phyloP scores from a whole-genome alignment of 2,113 vertebrate species.

The Rallus limicola region DNA sequence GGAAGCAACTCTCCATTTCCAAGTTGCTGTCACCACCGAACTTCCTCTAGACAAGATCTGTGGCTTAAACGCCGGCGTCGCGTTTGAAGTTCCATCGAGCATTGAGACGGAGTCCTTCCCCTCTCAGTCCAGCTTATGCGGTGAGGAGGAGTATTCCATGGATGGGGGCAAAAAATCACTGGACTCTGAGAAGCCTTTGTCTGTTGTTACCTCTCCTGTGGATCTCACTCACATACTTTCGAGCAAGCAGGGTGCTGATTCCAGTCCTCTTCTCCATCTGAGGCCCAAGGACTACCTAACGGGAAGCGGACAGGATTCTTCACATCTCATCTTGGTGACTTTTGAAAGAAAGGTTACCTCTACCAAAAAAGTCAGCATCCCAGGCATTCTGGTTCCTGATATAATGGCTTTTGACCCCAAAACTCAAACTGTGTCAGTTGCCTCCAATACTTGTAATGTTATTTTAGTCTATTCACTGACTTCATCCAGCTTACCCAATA shows the following conservation, averaged over 20 bases:
- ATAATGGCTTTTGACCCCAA: conserved; percentile 86
- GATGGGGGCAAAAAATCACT: conserved; percentile 72
- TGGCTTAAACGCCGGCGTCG: conserved; percentile 82
- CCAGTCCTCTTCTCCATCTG: conserved; percentile 84
- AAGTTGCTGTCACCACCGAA: conserved; percentile 89
- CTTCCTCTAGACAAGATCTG: conserved; percentile 93
- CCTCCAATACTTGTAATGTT: conserved; percentile 88
- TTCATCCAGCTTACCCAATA: conserved; percentile 83
- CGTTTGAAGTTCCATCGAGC: conserved; percentile 71
- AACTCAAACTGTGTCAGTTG: conserved; percentile 85
- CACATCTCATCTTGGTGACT: conserved; percentile 90
- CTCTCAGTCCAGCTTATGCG: conserved; percentile 52
- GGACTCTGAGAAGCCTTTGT: conserved; percentile 72
- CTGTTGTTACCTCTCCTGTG: conserved; percentile 68
- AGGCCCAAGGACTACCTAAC: conserved; percentile 84
- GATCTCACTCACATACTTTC: conserved; percentile 88
- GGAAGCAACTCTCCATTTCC: conserved; percentile 79
- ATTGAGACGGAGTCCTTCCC: conserved; percentile 43
- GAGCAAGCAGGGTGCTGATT: conserved; percentile 77
- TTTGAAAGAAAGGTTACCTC: conserved; percentile 88
- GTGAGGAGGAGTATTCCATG: conserved; percentile 65
- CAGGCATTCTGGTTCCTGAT: conserved; percentile 94
- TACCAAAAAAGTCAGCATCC: conserved; percentile 88
- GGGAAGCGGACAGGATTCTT: conserved; percentile 89
- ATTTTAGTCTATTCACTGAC: conserved; percentile 89